Conservation (phyloP, 2,888 invertebrate species). For the Callyntrura guangdongensis region DNA sequence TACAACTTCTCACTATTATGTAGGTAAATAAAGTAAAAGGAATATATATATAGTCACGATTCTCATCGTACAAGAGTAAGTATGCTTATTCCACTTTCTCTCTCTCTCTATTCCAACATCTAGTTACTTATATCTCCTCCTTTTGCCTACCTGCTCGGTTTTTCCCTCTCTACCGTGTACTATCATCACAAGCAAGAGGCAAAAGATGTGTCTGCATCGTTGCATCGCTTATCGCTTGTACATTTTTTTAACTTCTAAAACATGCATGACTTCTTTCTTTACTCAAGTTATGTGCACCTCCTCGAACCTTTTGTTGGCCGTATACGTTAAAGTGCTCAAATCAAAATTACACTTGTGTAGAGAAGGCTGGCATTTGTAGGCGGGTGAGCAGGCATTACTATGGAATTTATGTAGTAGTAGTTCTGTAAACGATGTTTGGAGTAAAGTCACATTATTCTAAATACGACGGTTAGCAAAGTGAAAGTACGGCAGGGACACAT, state of each 20-base stretch:
- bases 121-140: background rate
- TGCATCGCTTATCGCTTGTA: background rate
- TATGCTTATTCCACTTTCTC: background rate
- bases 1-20: background rate
- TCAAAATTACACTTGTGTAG: too few species aligned
- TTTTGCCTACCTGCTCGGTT: background rate
- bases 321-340: background rate
- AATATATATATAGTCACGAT: background rate
- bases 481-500: too few species aligned
- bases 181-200: background rate
- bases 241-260: background rate
- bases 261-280: background rate
- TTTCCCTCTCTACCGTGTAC: background rate
- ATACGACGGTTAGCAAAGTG: too few species aligned
- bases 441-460: too few species aligned
- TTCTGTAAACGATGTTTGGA: too few species aligned
- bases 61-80: background rate
- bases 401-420: too few species aligned
- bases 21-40: conserved; percentile 1
- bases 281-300: background rate
- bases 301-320: background rate
- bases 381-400: too few species aligned
- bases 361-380: too few species aligned
- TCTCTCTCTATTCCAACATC: background rate
- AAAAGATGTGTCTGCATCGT: background rate